phyloP scores from a whole-genome alignment of 1,140 invertebrate genomes.

The Scaptodrosophila lebanonensis region DNA sequence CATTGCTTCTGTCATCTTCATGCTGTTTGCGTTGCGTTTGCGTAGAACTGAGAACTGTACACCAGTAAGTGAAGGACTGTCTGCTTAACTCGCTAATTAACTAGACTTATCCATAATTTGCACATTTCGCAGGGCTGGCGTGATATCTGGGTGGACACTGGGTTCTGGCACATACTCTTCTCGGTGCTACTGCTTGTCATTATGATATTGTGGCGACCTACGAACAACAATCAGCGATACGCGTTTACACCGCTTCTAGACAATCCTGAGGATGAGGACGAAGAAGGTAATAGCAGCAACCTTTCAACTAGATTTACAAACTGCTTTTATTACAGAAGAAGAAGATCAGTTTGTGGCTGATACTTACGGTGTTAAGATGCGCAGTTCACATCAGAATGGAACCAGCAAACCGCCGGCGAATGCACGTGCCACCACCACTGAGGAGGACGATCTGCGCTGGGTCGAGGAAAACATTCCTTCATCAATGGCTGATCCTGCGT shows the following conservation, averaged over 20 bases:
- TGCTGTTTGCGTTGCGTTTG: constrained; percentile 92
- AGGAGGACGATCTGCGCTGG: constrained; percentile 92
- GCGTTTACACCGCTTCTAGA: constrained; percentile 95
- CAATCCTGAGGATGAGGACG: constrained; percentile 88
- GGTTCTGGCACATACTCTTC: constrained; percentile 96
- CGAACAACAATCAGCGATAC: constrained; percentile 96
- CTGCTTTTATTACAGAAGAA: constrained; percentile 76
- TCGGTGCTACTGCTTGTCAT: constrained; percentile 91
- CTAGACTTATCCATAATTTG: constrained; percentile 35
- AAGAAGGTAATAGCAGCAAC: constrained; percentile 77
- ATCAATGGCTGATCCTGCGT: constrained; percentile 83
- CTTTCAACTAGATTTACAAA: background rate
- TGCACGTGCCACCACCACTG: constrained; percentile 77
- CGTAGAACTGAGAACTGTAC: constrained; percentile 85
- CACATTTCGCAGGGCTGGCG: constrained; percentile 95
- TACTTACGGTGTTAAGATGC: constrained; percentile 89
- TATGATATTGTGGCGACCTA: constrained; percentile 95
- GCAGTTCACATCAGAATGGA: constrained; percentile 77
- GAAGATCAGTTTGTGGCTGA: constrained; percentile 90
- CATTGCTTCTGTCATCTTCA: constrained; percentile 91
- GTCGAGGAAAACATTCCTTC: constrained; percentile 93
- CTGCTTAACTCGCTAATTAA: background rate
- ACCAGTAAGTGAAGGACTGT: constrained; percentile 79
- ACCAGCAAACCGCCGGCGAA: constrained; percentile 37
- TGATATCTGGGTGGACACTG: constrained; percentile 94